A percentile compares a stretch with the other conserved stretches of the same genome.
phyloP scores from a whole-genome alignment of 2,113 vertebrate species.

The Connochaetes taurinus region DNA sequence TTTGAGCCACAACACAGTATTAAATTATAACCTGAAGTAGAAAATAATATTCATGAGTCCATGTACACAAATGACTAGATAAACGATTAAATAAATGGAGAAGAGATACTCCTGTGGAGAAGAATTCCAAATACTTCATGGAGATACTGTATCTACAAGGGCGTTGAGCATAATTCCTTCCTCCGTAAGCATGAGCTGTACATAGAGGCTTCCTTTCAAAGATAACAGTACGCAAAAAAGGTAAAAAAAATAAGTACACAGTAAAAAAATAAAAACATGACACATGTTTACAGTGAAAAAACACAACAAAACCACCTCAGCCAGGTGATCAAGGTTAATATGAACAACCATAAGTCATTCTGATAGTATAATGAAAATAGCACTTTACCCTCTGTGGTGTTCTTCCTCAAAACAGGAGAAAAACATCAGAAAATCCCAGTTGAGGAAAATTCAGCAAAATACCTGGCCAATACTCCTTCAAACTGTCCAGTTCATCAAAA shows the following conservation, averaged over 20 bases:
- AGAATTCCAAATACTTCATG: slow-evolving; percentile 6
- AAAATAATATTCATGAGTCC: not conserved
- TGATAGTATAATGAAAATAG: not conserved
- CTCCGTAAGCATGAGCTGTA: not conserved
- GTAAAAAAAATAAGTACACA: not conserved
- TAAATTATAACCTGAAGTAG: not conserved
- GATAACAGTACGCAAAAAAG: not conserved
- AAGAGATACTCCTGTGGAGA: not conserved
- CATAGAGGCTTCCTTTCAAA: not conserved
- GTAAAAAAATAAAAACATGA: not conserved
- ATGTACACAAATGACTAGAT: not conserved
- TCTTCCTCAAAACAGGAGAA: not conserved
- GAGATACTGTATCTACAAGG: not conserved
- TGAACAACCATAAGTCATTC: not conserved
- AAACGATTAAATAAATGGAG: not conserved
- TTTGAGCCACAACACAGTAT: not conserved
- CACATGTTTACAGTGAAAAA: not conserved
- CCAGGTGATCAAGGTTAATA: not conserved
- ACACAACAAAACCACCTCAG: not conserved
- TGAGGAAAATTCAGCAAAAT: not conserved
- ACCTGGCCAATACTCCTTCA: not conserved
- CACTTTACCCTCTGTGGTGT: not conserved
- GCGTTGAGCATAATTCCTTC: not conserved
- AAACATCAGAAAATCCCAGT: not conserved
- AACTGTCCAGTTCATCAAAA: not conserved